These are phyloP conservation scores for Diadegma fenestrale DNA, from an alignment of 2,888 invertebrate species.

Conservation along the genomic window DNA sequence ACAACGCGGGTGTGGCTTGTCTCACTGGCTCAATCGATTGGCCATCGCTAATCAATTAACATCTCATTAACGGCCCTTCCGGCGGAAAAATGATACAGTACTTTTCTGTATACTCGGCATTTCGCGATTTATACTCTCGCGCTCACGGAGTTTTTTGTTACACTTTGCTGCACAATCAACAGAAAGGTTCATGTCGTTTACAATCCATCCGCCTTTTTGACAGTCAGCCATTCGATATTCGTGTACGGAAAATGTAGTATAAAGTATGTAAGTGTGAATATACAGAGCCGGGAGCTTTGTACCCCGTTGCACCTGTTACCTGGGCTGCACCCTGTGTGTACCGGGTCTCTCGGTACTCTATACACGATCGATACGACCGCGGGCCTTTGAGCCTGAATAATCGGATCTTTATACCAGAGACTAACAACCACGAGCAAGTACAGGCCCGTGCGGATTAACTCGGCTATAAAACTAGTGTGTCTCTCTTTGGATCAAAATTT, in stretches of 20 bases:
- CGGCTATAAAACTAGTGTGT: constrained; percentile 1
- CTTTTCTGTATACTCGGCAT: not conserved
- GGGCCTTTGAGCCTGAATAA: constrained; percentile 65
- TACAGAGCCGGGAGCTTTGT: constrained; percentile 68
- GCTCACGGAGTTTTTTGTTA: not conserved
- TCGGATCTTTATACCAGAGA: constrained; percentile 64
- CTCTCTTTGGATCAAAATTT: constrained; percentile 44
- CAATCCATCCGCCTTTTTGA: constrained; percentile 7
- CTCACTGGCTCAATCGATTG: not conserved
- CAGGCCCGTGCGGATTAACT: constrained; percentile 46
- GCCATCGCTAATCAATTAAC: not conserved
- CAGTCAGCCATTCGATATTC: constrained; percentile 1
- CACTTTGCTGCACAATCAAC: not conserved
- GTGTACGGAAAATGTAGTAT: constrained; percentile 3
- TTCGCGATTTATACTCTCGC: not conserved
- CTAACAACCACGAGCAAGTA: constrained; percentile 55
- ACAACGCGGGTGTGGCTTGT: not conserved
- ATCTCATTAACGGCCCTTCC: not conserved
- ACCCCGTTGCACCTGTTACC: constrained; percentile 71
- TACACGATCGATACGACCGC: constrained; percentile 64
- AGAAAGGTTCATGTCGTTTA: not conserved
- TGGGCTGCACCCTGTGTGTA: constrained; percentile 34
- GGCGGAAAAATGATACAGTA: not conserved
- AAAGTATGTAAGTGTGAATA: constrained; percentile 22
- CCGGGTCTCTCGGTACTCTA: constrained; percentile 37